Evolutionary conservation across 2,888 invertebrate genomes (phyloP), one percentile per base, ranked within the genome.

Genomic region (Catocala nupta): DNA sequence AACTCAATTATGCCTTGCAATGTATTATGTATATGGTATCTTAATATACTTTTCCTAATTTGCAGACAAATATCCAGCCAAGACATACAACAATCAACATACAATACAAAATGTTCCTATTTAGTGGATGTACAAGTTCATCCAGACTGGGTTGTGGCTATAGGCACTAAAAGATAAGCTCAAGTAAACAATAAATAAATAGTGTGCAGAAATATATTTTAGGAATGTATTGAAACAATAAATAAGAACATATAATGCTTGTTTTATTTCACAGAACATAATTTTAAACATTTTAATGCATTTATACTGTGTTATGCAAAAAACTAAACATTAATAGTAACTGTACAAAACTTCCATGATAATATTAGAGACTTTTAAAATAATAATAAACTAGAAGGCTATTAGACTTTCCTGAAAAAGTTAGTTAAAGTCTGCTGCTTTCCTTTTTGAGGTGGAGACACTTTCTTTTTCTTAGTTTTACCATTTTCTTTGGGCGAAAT

Each of bases 91-190:
- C 88, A 90, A n/a, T 89, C 92, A 16, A 90, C 89, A 16, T 94
- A 91, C 80, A 93, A 92, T 69, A 94, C 94, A 53, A 94, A 93
- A 79, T 94, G 94, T 75, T 90, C 93, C 43, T 93, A 94, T 71
- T 78, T 94, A 66, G 94, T 94, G 8, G 93, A 93, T 87, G 90
- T 94, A 0, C 90, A 93, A 85, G 92, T 94, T 9, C 91, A 92
- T 68, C 92, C 94, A 33, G 90, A 94, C 65, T 94, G 94, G 94
- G 87, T 94, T 65, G 92, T 94, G 5, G 94, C 94, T 45, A 93
- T 94, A 68, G 94, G 94, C 51, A 88, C 92, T 11, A 92, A 90
- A 71, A 89, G 89, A 90, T 92, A 83, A 82, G 36, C 53, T 25
- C 1, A 43, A 69, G 49, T 51, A 82, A 66, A 47, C 4, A 25